Conservation (phyloP, 2,113 vertebrate species). For the Phaetusa simplex region DNA sequence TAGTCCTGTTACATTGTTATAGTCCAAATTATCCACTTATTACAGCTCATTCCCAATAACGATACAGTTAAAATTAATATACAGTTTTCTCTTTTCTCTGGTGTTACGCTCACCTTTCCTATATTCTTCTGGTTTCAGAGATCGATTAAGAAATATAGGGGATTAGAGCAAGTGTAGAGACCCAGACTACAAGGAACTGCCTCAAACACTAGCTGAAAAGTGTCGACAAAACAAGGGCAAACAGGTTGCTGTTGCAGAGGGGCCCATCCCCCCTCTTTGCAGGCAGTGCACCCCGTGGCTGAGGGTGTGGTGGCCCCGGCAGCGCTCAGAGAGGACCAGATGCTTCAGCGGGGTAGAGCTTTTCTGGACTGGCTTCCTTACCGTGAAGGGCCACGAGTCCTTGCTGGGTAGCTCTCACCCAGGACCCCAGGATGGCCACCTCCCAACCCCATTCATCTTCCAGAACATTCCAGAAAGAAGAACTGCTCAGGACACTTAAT, state of each 20-base stretch:
- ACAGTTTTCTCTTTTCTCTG: background rate
- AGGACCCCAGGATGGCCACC: background rate
- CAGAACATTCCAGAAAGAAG: background rate
- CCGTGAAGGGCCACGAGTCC: background rate
- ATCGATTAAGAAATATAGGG: background rate
- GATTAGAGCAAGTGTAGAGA: background rate
- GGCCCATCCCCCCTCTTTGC: accelerated
- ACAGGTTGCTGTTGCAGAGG: background rate
- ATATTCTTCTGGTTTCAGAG: background rate
- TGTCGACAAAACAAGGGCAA: background rate
- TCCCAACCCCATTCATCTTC: background rate
- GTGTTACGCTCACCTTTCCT: background rate
- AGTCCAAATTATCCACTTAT: background rate
- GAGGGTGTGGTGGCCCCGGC: no score
- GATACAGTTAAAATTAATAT: background rate
- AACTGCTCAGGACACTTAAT: background rate
- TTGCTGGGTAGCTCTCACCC: background rate
- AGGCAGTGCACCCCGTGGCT: no score
- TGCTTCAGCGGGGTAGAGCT: background rate
- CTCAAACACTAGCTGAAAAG: background rate
- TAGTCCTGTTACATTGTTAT: background rate
- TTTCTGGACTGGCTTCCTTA: background rate
- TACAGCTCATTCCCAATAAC: background rate
- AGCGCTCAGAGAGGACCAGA: no score
- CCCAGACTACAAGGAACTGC: background rate